Percentiles rank a stretch among this genome's conserved stretches.
Conservation (phyloP, 2,113 vertebrate species). For the Pitta sordida region DNA sequence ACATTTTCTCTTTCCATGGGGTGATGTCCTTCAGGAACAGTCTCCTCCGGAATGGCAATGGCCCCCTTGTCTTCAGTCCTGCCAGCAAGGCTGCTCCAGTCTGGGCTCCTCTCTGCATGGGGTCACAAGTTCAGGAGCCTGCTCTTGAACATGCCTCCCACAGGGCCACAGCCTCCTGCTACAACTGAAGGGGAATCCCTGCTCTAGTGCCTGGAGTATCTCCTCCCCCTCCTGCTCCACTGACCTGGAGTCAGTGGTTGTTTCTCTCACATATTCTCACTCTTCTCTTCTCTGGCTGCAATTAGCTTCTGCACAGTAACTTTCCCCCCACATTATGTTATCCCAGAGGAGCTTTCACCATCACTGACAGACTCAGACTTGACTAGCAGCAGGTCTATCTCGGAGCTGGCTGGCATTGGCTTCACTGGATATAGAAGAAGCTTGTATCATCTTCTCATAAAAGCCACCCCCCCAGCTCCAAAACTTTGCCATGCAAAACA, state of each 20-base stretch:
- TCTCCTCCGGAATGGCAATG: background rate
- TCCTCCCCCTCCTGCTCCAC: background rate
- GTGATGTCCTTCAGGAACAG: background rate
- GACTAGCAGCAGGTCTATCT: background rate
- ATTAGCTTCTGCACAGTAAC: background rate
- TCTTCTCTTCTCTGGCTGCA: background rate
- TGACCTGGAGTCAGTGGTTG: background rate
- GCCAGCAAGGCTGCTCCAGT: background rate
- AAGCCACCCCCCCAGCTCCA: background rate
- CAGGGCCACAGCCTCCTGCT: background rate
- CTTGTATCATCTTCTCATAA: background rate
- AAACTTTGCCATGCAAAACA: background rate
- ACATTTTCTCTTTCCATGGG: background rate
- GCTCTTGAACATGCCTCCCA: background rate
- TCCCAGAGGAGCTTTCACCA: accelerated
- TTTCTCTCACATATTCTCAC: background rate
- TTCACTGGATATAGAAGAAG: background rate
- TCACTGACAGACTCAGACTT: background rate
- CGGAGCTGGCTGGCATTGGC: background rate
- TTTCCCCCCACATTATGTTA: background rate
- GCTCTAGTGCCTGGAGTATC: background rate
- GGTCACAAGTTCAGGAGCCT: background rate
- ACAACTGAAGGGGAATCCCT: background rate
- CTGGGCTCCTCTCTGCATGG: background rate
- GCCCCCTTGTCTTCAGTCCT: background rate